Percentiles rank a stretch among this genome's conserved stretches.
Evolutionary conservation across 2,113 vertebrate species (phyloP).

Genomic region (Syngnathus floridae): DNA sequence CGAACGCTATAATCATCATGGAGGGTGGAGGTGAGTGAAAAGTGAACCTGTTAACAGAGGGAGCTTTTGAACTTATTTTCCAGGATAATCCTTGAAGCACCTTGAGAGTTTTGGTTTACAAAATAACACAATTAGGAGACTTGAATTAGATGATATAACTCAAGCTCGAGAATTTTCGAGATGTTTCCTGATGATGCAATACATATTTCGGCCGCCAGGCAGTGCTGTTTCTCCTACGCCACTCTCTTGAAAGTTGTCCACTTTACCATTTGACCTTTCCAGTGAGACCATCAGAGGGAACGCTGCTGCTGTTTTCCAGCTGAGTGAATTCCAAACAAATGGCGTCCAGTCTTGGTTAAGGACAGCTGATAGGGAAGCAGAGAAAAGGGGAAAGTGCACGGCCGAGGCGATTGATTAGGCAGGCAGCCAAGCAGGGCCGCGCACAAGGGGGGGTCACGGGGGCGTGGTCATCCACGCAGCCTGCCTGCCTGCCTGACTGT

Average conservation of each 20-base stretch:
- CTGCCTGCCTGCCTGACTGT: conserved; percentile 36
- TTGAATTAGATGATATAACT: too few relatives aligned
- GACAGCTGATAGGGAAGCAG: conserved; percentile 11
- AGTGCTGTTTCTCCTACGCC: not conserved
- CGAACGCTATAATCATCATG: conserved; percentile 11
- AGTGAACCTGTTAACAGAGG: not conserved
- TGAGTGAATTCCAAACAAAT: not conserved
- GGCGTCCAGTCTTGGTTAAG: not conserved
- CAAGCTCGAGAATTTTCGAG: not conserved
- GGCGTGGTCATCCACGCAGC: conserved; percentile 48
- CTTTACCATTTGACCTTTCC: not conserved
- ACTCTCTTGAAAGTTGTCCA: not conserved
- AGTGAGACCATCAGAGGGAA: not conserved
- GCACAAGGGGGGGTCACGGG: conserved; percentile 7
- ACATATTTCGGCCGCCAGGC: not conserved
- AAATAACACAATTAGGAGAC: too few relatives aligned
- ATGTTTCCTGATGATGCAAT: not conserved
- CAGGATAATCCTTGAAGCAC: not conserved
- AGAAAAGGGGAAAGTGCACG: conserved; percentile 10
- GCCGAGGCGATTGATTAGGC: conserved; percentile 10
- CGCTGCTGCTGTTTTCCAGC: not conserved
- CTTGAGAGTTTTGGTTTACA: too few relatives aligned
- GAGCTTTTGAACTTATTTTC: not conserved
- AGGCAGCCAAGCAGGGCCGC: conserved; percentile 29
- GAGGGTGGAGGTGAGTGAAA: conserved; percentile 7